These are phyloP conservation scores for Leptinotarsa tumamoca DNA, from an alignment of 2,888 invertebrate genomes.

Conservation along the genomic window DNA sequence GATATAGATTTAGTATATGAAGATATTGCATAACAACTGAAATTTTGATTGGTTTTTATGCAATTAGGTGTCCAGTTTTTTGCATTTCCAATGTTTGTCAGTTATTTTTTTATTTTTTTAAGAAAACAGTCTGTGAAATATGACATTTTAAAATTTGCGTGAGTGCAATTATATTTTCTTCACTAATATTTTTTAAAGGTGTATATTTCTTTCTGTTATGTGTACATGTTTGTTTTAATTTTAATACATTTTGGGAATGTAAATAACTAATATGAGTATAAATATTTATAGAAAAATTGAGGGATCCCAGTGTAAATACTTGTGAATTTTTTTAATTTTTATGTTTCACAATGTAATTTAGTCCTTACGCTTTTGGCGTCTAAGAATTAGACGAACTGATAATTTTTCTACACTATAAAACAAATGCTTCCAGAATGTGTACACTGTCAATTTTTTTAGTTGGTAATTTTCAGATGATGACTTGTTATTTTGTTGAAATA, in stretches of 20 bases:
- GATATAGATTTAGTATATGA: slow-evolving; percentile 48
- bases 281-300: slow-evolving; percentile 54
- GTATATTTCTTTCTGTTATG: slow-evolving; percentile 50
- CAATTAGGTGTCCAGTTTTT: slow-evolving; percentile 51
- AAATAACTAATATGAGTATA: slow-evolving; percentile 57
- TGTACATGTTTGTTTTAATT: slow-evolving; percentile 50
- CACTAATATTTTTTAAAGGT: slow-evolving; percentile 42
- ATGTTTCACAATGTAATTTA: slow-evolving; percentile 61
- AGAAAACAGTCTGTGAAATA: slow-evolving; percentile 36
- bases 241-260: slow-evolving; percentile 54
- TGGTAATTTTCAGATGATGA: slow-evolving; percentile 64
- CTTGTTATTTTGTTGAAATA: slow-evolving; percentile 67
- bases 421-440: slow-evolving; percentile 65
- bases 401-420: slow-evolving; percentile 63
- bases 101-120: slow-evolving; percentile 49
- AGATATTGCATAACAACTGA: slow-evolving; percentile 49
- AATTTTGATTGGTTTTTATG: slow-evolving; percentile 49
- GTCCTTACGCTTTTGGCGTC: slow-evolving; percentile 61
- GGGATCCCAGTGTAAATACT: slow-evolving; percentile 61
- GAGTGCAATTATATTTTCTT: slow-evolving; percentile 48
- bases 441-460: slow-evolving; percentile 66
- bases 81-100: slow-evolving; percentile 55
- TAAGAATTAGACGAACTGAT: slow-evolving; percentile 62
- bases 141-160: slow-evolving; percentile 41
- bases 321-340: slow-evolving; percentile 63